Percentiles rank a stretch among this genome's conserved stretches.
phyloP scores from a whole-genome alignment of 1,140 invertebrate species.

The Aphelenchoides avenae region DNA sequence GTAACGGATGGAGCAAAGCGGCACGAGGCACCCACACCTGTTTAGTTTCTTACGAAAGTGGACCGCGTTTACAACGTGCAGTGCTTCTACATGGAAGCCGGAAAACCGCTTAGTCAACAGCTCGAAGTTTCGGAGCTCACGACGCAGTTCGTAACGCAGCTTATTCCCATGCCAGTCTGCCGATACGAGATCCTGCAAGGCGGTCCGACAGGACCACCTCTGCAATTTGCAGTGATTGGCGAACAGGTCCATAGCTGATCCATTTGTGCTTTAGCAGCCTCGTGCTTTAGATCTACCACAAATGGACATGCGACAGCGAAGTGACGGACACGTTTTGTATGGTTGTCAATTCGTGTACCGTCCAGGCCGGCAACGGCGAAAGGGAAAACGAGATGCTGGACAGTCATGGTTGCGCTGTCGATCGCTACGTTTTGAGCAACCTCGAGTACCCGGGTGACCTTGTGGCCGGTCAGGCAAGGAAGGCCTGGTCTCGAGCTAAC shows the following conservation, averaged over 20 bases:
- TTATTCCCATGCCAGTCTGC: conserved; percentile 50
- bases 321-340: conserved; percentile 50
- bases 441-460: conserved; percentile 48
- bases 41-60: conserved; percentile 37
- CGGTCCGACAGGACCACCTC: conserved; percentile 37
- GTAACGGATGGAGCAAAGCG: too few species aligned
- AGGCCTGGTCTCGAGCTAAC: background rate
- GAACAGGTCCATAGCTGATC: too few species aligned
- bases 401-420: conserved; percentile 46
- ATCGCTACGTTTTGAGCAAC: conserved; percentile 47
- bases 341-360: conserved; percentile 49
- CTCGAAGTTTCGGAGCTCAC: conserved; percentile 50
- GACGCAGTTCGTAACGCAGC: conserved; percentile 48
- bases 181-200: conserved; percentile 42
- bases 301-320: conserved; percentile 53
- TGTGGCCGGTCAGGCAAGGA: conserved; percentile 39
- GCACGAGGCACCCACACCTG: too few species aligned
- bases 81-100: conserved; percentile 57
- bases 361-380: conserved; percentile 52
- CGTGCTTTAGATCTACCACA: conserved; percentile 53
- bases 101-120: conserved; percentile 42
- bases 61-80: conserved; percentile 52
- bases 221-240: conserved; percentile 40
- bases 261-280: too few species aligned
- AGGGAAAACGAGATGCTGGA: conserved; percentile 46